Evolutionary conservation across 1,140 invertebrate genomes (phyloP).

Genomic region (Ephestia elutella): DNA sequence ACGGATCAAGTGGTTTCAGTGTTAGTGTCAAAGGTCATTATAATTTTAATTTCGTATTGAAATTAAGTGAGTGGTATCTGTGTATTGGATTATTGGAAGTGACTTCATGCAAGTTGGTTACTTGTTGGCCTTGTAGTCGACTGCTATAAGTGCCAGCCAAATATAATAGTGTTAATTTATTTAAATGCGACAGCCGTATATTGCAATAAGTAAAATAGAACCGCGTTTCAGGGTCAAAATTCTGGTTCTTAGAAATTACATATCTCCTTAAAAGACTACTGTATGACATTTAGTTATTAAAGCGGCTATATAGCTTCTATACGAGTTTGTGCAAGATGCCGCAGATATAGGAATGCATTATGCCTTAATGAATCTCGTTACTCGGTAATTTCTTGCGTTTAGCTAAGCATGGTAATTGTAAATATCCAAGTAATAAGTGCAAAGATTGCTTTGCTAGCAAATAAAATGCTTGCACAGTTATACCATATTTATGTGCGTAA

Average conservation of each 20-base stretch:
- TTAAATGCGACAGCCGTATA: constrained; percentile 46
- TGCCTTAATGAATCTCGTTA: not conserved
- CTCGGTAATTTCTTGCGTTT: not conserved
- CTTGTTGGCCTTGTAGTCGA: constrained; percentile 53
- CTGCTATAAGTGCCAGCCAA: constrained; percentile 32
- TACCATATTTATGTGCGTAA: not conserved
- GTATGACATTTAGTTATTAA: not conserved
- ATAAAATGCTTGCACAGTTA: not conserved
- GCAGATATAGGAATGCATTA: not conserved
- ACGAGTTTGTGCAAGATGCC: not conserved
- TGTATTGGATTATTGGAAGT: constrained; percentile 36
- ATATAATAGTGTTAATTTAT: constrained; percentile 48
- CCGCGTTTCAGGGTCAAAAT: constrained; percentile 37
- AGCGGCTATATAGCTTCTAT: not conserved
- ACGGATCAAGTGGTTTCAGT: constrained; percentile 18
- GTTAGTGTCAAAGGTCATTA: constrained; percentile 54
- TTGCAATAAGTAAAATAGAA: constrained; percentile 40
- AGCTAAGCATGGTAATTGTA: not conserved
- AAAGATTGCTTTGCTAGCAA: not conserved
- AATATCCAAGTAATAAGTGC: not conserved
- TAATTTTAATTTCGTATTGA: constrained; percentile 32
- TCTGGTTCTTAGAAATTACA: not conserved
- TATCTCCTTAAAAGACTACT: not conserved
- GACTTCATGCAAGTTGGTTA: constrained; percentile 43
- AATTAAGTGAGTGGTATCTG: constrained; percentile 47